Conservation (phyloP, 92 coral and sea anemone genomes). For the Parazoanthus atlanticus region DNA sequence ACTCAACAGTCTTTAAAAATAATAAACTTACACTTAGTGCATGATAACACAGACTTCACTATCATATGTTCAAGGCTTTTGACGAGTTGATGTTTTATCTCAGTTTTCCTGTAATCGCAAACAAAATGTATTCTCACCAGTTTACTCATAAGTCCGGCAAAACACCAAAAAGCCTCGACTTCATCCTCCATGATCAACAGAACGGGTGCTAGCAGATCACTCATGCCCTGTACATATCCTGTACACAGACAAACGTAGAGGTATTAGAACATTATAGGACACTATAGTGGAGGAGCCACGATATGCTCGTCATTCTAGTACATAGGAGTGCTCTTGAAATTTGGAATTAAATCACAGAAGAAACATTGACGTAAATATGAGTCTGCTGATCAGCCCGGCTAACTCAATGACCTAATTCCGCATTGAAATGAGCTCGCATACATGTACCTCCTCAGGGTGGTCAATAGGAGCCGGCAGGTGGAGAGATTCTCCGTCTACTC, state of each 20-base stretch:
- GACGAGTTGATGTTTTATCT: too few relatives aligned
- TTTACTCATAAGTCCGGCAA: conserved; percentile 89
- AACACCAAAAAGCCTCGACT: conserved; percentile 97
- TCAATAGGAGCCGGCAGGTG: too few relatives aligned
- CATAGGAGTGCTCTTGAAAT: not conserved
- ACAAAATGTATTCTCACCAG: conserved; percentile 51
- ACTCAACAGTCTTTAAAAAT: too few relatives aligned
- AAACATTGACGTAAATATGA: not conserved
- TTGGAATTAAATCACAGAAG: not conserved
- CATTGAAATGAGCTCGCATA: too few relatives aligned
- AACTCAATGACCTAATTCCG: not conserved
- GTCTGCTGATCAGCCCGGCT: not conserved
- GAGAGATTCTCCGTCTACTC: too few relatives aligned
- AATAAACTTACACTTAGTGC: too few relatives aligned
- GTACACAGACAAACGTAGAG: not conserved
- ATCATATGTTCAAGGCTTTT: too few relatives aligned
- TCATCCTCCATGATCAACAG: conserved; percentile 87
- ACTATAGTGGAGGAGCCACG: not conserved
- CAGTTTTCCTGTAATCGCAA: not conserved
- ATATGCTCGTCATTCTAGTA: not conserved
- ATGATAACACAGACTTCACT: too few relatives aligned
- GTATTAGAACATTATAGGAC: not conserved
- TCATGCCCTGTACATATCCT: conserved; percentile 99
- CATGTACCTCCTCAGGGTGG: not conserved
- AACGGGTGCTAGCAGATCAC: conserved; percentile 93